Percentiles rank a stretch among this genome's conserved stretches.
phyloP scores from a whole-genome alignment of 2,797 vertebrate species.

The Siniperca scherzeri region DNA sequence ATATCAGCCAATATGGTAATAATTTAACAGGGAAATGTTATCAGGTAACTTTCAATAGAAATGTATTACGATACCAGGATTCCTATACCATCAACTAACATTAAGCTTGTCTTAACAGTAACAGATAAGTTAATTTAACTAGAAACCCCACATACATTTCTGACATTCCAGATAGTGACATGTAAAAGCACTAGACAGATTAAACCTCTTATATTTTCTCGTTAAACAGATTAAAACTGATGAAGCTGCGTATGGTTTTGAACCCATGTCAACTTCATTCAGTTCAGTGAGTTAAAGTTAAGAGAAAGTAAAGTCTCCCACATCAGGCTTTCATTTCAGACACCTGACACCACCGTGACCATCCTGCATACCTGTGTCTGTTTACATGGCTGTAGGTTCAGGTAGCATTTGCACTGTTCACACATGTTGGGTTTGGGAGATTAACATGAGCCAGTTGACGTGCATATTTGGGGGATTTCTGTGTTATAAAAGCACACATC shows the following conservation, averaged over 20 bases:
- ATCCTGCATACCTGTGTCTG: conserved; percentile 2
- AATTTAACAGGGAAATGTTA: too few relatives aligned
- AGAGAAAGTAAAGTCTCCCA: background rate
- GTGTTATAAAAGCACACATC: background rate
- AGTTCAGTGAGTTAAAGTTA: conserved; percentile 12
- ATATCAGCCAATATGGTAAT: too few relatives aligned
- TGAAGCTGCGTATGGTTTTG: background rate
- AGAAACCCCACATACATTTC: background rate
- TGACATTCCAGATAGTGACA: background rate
- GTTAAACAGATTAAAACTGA: background rate
- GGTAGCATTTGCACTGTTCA: background rate
- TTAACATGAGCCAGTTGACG: background rate
- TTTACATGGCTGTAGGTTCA: background rate
- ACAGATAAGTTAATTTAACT: background rate
- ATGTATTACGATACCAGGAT: background rate
- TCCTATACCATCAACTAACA: background rate
- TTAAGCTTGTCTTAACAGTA: background rate
- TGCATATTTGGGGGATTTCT: background rate
- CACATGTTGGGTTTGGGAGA: background rate
- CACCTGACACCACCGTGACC: conserved; percentile 47
- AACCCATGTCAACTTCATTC: background rate
- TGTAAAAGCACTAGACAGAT: background rate
- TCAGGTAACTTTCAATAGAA: too few relatives aligned
- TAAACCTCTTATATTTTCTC: too few relatives aligned
- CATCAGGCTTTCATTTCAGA: conserved; percentile 19